Conservation (phyloP, 1,140 invertebrate genomes). For the Brachionus calyciflorus region DNA sequence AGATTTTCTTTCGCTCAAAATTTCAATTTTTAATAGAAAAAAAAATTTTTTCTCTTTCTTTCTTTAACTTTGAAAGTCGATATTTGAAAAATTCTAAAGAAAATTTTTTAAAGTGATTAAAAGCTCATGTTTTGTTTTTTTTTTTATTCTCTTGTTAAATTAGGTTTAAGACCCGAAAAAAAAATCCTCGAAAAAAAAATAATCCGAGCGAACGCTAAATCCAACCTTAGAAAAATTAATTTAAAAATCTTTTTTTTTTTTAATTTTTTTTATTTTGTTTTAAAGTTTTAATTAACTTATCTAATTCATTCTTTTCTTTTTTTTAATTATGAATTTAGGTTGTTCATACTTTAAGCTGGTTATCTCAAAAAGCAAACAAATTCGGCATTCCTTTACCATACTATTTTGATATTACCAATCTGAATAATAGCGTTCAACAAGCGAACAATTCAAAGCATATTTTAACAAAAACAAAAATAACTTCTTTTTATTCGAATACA, state of each 20-base stretch:
- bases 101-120: conserved; percentile 11
- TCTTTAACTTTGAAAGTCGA: conserved; percentile 9
- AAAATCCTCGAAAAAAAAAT: too few species aligned
- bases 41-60: too few species aligned
- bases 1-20: not conserved
- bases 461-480: not conserved
- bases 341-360: conserved; percentile 21
- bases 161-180: too few species aligned
- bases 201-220: too few species aligned
- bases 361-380: conserved; percentile 20
- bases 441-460: not conserved
- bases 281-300: not conserved
- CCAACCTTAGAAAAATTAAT: too few species aligned
- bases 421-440: not conserved
- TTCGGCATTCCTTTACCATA: conserved; percentile 20
- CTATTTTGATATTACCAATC: not conserved
- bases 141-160: too few species aligned
- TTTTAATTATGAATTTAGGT: not conserved
- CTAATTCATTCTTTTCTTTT: too few species aligned
- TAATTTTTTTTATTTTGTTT: too few species aligned
- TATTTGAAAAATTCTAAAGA: conserved; percentile 26
- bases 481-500: conserved; percentile 20
- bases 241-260: too few species aligned
- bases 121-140: not conserved
- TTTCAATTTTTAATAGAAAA: too few species aligned